A percentile compares a stretch with the other conserved stretches of the same genome.
Conservation (phyloP, 2,888 invertebrate species). For the Ligdia adustata region DNA sequence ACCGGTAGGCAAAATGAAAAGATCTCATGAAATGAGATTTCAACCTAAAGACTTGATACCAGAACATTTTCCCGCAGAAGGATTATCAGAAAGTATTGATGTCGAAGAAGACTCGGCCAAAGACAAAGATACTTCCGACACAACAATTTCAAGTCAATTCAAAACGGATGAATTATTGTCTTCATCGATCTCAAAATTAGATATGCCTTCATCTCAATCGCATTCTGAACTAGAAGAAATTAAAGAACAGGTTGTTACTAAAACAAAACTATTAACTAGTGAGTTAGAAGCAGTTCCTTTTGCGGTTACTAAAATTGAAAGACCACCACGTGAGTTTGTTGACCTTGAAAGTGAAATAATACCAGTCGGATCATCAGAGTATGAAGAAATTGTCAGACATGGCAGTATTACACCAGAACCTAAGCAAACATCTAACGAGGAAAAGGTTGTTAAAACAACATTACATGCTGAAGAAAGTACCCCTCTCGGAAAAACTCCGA, state of each 20-base stretch:
- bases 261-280: slow-evolving; percentile 36
- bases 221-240: slow-evolving; percentile 59
- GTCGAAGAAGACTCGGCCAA: slow-evolving; percentile 71
- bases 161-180: slow-evolving; percentile 74
- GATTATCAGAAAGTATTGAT: slow-evolving; percentile 70
- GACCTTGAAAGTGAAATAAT: slow-evolving; percentile 80
- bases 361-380: slow-evolving; percentile 71
- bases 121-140: slow-evolving; percentile 71
- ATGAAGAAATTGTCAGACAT: slow-evolving; percentile 67
- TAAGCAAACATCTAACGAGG: slow-evolving; percentile 49
- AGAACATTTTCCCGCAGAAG: slow-evolving; percentile 73
- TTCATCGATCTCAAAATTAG: slow-evolving; percentile 75
- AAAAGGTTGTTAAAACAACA: slow-evolving; percentile 56
- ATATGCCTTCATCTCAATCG: slow-evolving; percentile 65
- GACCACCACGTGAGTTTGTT: slow-evolving; percentile 68
- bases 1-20: slow-evolving; percentile 90
- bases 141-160: slow-evolving; percentile 75
- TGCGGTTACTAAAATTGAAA: slow-evolving; percentile 66
- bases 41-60: slow-evolving; percentile 85
- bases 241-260: slow-evolving; percentile 54
- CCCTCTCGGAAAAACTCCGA: slow-evolving; percentile 31
- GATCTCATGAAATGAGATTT: slow-evolving; percentile 96
- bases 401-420: slow-evolving; percentile 70
- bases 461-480: slow-evolving; percentile 50
- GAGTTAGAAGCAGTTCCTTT: slow-evolving; percentile 67